phyloP scores from a whole-genome alignment of 2,888 invertebrate species.

The Gastrophysa polygoni region DNA sequence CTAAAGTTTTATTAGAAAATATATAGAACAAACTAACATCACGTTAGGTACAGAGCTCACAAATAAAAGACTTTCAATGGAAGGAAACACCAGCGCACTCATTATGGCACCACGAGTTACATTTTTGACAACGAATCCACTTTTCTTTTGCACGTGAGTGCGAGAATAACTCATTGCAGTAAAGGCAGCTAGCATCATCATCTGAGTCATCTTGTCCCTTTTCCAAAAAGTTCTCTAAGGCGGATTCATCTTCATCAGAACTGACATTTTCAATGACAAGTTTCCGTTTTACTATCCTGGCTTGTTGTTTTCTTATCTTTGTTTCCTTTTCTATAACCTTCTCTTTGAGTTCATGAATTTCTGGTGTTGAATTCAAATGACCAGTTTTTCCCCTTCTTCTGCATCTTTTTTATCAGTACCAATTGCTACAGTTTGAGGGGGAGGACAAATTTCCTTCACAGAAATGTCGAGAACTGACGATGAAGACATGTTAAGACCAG shows the following conservation, averaged over 20 bases:
- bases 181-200: slow-evolving; percentile 11
- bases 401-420: neutral
- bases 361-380: slow-evolving; percentile 6
- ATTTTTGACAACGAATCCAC: slow-evolving; percentile 13
- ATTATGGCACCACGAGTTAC: slow-evolving; percentile 5
- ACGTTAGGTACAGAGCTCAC: neutral
- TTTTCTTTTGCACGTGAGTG: slow-evolving; percentile 6
- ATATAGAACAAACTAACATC: neutral
- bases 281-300: slow-evolving; percentile 5
- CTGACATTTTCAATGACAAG: neutral
- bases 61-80: slow-evolving; percentile 4
- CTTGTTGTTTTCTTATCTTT: neutral
- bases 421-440: neutral
- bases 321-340: neutral
- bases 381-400: neutral
- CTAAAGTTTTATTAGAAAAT: neutral
- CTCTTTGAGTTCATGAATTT: neutral
- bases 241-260: neutral
- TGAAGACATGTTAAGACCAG: no score
- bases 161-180: slow-evolving; percentile 17
- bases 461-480: neutral
- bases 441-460: neutral
- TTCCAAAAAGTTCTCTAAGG: neutral
- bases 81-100: slow-evolving; percentile 5
- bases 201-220: neutral